These are phyloP conservation scores for Hybognathus amarus DNA, from an alignment of 2,797 vertebrate species.

Conservation along the genomic window DNA sequence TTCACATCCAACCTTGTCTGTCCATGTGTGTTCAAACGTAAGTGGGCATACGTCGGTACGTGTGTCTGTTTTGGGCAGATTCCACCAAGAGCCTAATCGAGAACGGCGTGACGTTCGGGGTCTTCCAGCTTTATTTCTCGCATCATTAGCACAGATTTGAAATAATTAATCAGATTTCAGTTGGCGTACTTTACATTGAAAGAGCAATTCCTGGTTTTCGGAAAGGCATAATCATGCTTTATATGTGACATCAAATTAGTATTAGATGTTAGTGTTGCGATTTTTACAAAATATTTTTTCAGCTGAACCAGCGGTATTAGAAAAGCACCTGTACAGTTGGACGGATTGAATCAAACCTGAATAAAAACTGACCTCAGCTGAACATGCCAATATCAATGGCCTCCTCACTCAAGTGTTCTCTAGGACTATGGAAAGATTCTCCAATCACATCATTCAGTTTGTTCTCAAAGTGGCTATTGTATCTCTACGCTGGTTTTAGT, in stretches of 20 bases:
- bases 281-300: neutral
- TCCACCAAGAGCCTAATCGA: conserved; percentile 44
- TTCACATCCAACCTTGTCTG: conserved; percentile 51
- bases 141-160: conserved; percentile 6
- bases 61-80: conserved; percentile 42
- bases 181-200: neutral
- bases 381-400: conserved; percentile 13
- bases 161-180: neutral
- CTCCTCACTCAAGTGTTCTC: neutral
- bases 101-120: conserved; percentile 47
- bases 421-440: neutral
- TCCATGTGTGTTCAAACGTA: conserved; percentile 27
- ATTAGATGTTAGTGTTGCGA: neutral
- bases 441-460: neutral
- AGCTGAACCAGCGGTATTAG: conserved; percentile 30
- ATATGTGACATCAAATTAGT: conserved; percentile 15
- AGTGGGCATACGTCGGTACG: conserved; percentile 50
- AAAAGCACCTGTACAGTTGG: neutral
- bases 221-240: conserved; percentile 18
- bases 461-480: neutral
- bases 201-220: neutral
- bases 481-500: neutral
- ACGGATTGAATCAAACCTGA: conserved; percentile 25
- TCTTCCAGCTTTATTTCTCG: conserved; percentile 61
- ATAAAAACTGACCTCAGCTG: conserved; percentile 53